Base-by-base conservation (phyloP, 1,140 invertebrate genomes). In the Zaprionus taronus region DNA sequence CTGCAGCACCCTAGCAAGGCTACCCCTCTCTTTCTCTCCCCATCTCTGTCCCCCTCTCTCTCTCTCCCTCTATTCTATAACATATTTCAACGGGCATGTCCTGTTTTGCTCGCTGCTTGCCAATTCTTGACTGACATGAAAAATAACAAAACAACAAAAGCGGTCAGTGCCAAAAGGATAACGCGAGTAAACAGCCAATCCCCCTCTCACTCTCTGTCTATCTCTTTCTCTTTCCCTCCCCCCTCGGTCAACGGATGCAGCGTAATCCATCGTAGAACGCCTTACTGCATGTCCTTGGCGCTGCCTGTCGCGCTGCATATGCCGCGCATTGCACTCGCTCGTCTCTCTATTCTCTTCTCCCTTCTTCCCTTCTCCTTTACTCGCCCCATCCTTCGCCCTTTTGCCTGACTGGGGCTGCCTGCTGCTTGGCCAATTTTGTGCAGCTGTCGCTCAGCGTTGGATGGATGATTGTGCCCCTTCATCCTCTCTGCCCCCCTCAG, bases 81-180 rank as follows among this genome's bases (percentile, higher is more conserved):
- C 84, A 89, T 89, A 89, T 89, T 89, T 89, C 84, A 81, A 77
- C 71, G 85, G 74, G 66, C 72, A 89, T 89, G 84, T 89, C 76
- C 85, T 78, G 76, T 78, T 78, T 78, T 74, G 64, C 62, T 69
- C 64, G 60, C 47, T 75, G 72, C 79, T 90, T 82, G 85, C 85
- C 85, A 89, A 89, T 89, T 90, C 81, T 81, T 90, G 85, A 89
- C 85, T 90, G 85, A 89, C 85, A 85, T 89, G 81, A 89, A 89
- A 89, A 89, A 89, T 89, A 89, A 89, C 86, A 89, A 89, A 89
- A 85, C 85, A 89, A 81, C 83, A 84, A 83, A 77, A 73, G 83
- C 83, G 77, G 74, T 73, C 83, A 80, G 77, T 86, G 83, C 80
- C 84, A 83, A 89, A 90, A 89, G 80, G 81, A 86, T 82, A 86